Conservation (phyloP, 2,888 invertebrate genomes). For the Diarsia rubi region DNA sequence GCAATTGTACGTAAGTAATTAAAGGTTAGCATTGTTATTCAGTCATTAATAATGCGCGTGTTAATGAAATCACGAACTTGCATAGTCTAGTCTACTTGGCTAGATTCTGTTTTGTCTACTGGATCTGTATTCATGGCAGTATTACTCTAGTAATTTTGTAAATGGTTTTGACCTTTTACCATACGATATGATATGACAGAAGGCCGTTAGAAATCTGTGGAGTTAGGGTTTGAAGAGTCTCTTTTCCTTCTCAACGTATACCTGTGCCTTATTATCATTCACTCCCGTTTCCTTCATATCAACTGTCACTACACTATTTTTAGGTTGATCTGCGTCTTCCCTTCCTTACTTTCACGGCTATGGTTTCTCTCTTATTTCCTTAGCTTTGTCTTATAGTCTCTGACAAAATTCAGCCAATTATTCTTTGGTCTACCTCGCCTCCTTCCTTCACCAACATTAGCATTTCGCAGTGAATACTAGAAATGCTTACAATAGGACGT, state of each 20-base stretch:
- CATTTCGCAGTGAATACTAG: constrained; percentile 3
- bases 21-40: constrained; percentile 33
- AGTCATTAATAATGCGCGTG: constrained; percentile 45
- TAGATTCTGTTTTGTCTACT: constrained; percentile 8
- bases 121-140: not conserved
- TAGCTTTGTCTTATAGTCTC: not conserved
- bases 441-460: constrained; percentile 5
- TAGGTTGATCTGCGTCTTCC: not conserved
- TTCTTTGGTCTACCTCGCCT: not conserved
- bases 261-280: not conserved
- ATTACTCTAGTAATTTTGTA: not conserved
- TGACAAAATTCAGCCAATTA: not conserved
- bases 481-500: constrained; percentile 35
- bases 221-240: not conserved
- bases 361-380: not conserved
- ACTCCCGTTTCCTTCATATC: not conserved
- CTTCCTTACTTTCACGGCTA: not conserved
- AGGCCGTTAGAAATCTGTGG: not conserved
- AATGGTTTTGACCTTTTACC: not conserved
- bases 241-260: not conserved
- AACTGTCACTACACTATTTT: not conserved
- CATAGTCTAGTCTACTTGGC: not conserved
- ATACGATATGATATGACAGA: not conserved
- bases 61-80: constrained; percentile 32
- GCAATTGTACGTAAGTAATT: constrained; percentile 46